A percentile compares a stretch with the other conserved stretches of the same genome.
phyloP scores from a whole-genome alignment of 2,797 vertebrate genomes.

The Pitangus sulphuratus region DNA sequence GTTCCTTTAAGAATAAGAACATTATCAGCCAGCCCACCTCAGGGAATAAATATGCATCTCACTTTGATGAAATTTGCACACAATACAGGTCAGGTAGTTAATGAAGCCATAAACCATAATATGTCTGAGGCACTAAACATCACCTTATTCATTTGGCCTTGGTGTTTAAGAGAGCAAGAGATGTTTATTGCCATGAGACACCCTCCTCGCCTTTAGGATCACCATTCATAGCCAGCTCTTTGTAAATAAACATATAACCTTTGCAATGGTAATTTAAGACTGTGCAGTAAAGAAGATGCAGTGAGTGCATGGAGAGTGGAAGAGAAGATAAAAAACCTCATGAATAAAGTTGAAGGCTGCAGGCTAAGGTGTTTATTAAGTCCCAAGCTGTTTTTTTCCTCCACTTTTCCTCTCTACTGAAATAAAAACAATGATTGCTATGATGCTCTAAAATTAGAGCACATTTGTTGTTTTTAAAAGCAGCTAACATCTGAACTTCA shows the following conservation, averaged over 20 bases:
- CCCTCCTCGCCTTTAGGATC: conserved; percentile 68
- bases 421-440: conserved; percentile 79
- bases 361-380: conserved; percentile 82
- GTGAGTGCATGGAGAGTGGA: conserved; percentile 64
- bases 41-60: conserved; percentile 69
- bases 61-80: conserved; percentile 75
- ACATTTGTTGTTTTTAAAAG: conserved; percentile 72
- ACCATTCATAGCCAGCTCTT: conserved; percentile 69
- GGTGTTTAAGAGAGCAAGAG: conserved; percentile 67
- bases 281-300: conserved; percentile 75
- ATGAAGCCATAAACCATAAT: conserved; percentile 74
- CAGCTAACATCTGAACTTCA: conserved; percentile 52
- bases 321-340: conserved; percentile 79
- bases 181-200: conserved; percentile 76
- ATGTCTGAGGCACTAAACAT: conserved; percentile 65
- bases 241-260: conserved; percentile 84
- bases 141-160: conserved; percentile 66
- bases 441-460: conserved; percentile 74
- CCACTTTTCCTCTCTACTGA: conserved; percentile 65
- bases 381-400: conserved; percentile 78
- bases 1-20: conserved; percentile 70
- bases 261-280: conserved; percentile 81
- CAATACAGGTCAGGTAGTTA: conserved; percentile 74
- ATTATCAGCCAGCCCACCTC: conserved; percentile 44
- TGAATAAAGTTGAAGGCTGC: conserved; percentile 81